Evolutionary conservation across 2,113 vertebrate genomes (phyloP), one percentile per base, ranked within the genome.

Genomic region (Solea senegalensis): DNA sequence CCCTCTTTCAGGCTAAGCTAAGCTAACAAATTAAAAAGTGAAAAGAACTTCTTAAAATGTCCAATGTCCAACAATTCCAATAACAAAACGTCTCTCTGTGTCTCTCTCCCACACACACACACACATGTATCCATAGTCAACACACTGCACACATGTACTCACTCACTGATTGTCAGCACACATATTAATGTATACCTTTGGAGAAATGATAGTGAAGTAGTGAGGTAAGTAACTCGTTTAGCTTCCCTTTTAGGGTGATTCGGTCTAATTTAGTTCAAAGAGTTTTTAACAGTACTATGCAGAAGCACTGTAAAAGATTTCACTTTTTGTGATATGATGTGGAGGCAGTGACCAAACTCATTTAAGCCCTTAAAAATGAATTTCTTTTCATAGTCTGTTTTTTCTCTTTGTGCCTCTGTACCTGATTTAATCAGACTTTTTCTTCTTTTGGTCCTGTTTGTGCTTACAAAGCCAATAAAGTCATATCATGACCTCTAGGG

Each of bases 161-260:
- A 69, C 48, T 79, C 70, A 74, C 58, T 89, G 89, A 92, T 92
- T 92, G 91, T 92, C 91, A 72, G 78, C 83, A 84, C 70, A 91
- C 72, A 71, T 49, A 48, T 56, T 60, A 57, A 83, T 74, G 78
- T 82, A 71, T 55, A 88, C 70, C 55, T 81, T 83, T 81, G 68
- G 71, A 85, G 63, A 84, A 83, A 75, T 65, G 0, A 83, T 60
- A 72, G 28, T 6, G 1, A 62, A 65, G 55, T 79, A 39, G 26
- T 44, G 55, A 72, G 75, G 59, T 76, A 54, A 55, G 68, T n/a
- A 12, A 15, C 14, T 65, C 28, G 55, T 1, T 48, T 27, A 28
- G 7, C 40, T 46, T 64, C 16, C n/a, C 34, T 44, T 71, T 59
- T 28, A 46, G 63, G 49, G 41, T 10, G 28, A 50, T 26, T 69